Conservation (phyloP, 92 coral and sea anemone genomes). For the Epizoanthus fatuus region DNA sequence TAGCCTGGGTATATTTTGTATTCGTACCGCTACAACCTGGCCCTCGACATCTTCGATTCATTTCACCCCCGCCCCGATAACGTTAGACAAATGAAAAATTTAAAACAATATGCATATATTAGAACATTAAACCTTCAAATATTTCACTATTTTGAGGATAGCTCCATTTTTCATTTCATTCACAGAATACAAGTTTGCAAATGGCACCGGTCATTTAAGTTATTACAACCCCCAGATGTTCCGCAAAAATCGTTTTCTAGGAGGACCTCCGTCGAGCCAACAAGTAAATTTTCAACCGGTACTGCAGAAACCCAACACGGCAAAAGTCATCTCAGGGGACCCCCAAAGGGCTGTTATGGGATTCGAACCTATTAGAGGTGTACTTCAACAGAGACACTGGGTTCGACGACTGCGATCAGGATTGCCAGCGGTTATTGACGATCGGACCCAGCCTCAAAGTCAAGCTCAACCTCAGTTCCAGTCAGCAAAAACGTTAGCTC, state of each 20-base stretch:
- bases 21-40: too few relatives aligned
- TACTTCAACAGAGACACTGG: conserved; percentile 20
- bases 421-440: background rate
- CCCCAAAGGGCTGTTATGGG: conserved; percentile 39
- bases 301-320: background rate
- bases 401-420: conserved; percentile 17
- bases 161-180: background rate
- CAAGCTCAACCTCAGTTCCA: conserved; percentile 5
- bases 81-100: too few relatives aligned
- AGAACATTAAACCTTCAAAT: too few relatives aligned
- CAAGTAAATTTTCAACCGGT: background rate
- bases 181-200: conserved; percentile 34
- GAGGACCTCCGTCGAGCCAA: background rate
- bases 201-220: conserved; percentile 30
- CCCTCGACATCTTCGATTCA: too few relatives aligned
- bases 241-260: background rate
- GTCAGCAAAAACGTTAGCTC: background rate
- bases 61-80: too few relatives aligned
- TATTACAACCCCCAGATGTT: conserved; percentile 4
- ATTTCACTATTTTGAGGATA: too few relatives aligned
- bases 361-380: conserved; percentile 27
- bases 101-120: too few relatives aligned
- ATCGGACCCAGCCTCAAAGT: background rate
- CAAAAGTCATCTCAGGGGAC: background rate
- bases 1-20: too few relatives aligned